phyloP scores from a whole-genome alignment of 23 tunicate genomes.

The Trididemnum miniatum region DNA sequence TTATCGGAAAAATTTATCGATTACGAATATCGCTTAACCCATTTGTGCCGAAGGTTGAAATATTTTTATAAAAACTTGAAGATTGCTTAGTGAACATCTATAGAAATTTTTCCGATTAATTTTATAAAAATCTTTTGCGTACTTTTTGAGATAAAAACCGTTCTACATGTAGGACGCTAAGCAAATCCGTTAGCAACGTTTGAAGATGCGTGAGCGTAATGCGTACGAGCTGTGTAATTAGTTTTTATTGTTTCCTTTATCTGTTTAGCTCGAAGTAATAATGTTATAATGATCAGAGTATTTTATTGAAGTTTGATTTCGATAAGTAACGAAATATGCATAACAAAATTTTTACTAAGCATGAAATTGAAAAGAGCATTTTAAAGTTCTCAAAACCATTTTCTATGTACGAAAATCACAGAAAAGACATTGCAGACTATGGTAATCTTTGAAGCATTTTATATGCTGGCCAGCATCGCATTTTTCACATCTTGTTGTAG shows the following conservation, averaged over 20 bases:
- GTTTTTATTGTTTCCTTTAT: not conserved
- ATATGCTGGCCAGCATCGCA: not conserved
- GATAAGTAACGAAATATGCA: not conserved
- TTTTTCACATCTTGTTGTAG: not conserved
- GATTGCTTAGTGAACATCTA: not conserved
- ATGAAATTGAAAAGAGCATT: not conserved
- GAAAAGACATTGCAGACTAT: not conserved
- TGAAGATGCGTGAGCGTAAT: not conserved
- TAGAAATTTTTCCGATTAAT: not conserved
- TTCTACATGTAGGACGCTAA: not conserved
- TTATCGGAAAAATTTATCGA: too few relatives aligned
- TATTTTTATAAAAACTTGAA: not conserved
- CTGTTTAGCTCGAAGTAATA: not conserved
- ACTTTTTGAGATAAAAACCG: not conserved
- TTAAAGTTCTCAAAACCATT: not conserved
- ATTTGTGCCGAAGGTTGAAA: not conserved
- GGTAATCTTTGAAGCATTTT: not conserved
- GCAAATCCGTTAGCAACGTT: not conserved
- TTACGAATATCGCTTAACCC: too few relatives aligned
- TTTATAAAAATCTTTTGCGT: not conserved
- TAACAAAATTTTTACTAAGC: not conserved
- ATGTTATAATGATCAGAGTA: not conserved
- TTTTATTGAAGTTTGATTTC: not conserved
- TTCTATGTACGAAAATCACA: not conserved
- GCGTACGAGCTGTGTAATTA: not conserved